Percentiles rank a stretch among this genome's conserved stretches.
Conservation (phyloP, 2,113 vertebrate species). For the Gasterosteus aculeatus region DNA sequence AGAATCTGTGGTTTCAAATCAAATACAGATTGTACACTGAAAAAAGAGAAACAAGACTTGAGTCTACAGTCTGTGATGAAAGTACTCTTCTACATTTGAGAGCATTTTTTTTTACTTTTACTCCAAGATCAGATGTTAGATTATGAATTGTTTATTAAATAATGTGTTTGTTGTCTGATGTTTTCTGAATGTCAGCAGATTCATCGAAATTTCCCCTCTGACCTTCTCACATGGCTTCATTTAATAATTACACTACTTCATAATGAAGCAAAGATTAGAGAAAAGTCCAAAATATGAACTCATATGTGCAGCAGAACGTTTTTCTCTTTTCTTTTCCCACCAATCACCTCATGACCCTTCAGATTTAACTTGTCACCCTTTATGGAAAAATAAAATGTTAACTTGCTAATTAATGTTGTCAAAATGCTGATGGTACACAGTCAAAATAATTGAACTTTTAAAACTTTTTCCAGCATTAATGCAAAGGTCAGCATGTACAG, state of each 20-base stretch:
- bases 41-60: not conserved
- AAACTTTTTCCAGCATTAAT: not conserved
- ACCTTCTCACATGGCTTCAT: not conserved
- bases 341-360: not conserved
- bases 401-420: not conserved
- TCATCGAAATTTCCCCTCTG: not conserved
- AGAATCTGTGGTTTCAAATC: slow-evolving; percentile 30
- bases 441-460: not conserved
- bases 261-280: not conserved
- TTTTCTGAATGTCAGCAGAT: not conserved
- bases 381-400: not conserved
- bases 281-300: not conserved
- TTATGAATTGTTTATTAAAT: not conserved
- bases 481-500: not conserved
- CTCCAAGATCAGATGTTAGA: not conserved
- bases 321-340: not conserved
- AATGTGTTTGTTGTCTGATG: not conserved
- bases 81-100: too few relatives aligned
- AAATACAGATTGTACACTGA: not conserved
- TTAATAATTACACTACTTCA: not conserved
- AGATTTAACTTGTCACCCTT: not conserved
- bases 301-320: not conserved
- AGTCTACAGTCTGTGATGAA: too few relatives aligned
- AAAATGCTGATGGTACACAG: not conserved
- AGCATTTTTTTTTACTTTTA: not conserved